phyloP scores from a whole-genome alignment of 2,797 vertebrate genomes.

The Apogon talboti region DNA sequence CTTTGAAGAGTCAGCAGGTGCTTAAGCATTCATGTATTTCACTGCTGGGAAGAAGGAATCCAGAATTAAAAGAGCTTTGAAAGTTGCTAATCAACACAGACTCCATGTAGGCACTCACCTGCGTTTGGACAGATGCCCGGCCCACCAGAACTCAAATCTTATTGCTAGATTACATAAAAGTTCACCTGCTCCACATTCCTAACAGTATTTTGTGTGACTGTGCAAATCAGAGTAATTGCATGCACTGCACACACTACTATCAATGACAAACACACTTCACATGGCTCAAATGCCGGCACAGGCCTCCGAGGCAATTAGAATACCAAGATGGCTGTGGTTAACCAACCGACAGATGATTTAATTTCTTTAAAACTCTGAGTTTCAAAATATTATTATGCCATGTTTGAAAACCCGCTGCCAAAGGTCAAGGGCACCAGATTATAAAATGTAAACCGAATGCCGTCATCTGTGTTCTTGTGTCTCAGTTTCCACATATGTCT shows the following conservation, averaged over 20 bases:
- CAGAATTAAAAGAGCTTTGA: conserved; percentile 54
- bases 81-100: conserved; percentile 66
- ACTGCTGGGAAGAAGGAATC: conserved; percentile 50
- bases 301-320: conserved; percentile 52
- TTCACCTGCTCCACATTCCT: conserved; percentile 20
- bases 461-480: conserved; percentile 14
- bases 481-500: too few relatives aligned
- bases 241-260: conserved; percentile 49
- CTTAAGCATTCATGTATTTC: conserved; percentile 58
- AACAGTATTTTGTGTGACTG: conserved; percentile 60
- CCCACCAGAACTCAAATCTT: conserved; percentile 52
- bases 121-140: conserved; percentile 63
- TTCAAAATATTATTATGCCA: conserved; percentile 64
- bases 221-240: conserved; percentile 78
- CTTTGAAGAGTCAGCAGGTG: conserved; percentile 64
- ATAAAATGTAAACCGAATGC: conserved; percentile 60
- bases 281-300: conserved; percentile 40
- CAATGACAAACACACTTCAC: conserved; percentile 63
- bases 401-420: conserved; percentile 50
- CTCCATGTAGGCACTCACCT: conserved; percentile 67
- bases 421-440: neutral
- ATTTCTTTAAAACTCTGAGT: conserved; percentile 58
- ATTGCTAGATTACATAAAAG: conserved; percentile 68
- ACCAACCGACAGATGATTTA: conserved; percentile 60
- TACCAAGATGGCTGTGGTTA: conserved; percentile 48